These are phyloP conservation scores for Trachelus stipa DNA, from an alignment of 2,888 invertebrate species.

Conservation along the genomic window DNA sequence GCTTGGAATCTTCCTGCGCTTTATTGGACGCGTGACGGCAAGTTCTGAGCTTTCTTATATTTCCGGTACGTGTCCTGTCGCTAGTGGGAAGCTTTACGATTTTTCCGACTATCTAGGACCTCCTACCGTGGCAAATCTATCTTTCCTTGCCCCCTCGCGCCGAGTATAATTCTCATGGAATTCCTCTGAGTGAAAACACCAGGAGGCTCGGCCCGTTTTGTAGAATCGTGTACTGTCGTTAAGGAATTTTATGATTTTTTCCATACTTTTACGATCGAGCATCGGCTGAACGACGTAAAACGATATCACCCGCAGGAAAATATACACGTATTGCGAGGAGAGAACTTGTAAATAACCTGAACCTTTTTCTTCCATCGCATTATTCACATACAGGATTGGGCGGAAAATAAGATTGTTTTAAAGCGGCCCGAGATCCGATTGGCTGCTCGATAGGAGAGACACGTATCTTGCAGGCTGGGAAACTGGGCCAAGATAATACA, in stretches of 20 bases:
- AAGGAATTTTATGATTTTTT: too few species aligned
- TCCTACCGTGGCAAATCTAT: not conserved
- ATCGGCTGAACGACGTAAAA: too few species aligned
- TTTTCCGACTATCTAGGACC: not conserved
- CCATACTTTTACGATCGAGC: too few species aligned
- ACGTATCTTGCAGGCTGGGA: not conserved
- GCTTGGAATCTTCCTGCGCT: not conserved
- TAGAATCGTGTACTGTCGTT: too few species aligned
- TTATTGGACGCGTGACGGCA: not conserved
- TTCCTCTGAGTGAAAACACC: too few species aligned
- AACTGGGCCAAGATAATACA: conserved; percentile 25
- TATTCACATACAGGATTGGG: too few species aligned
- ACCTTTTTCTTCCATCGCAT: too few species aligned
- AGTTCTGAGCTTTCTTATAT: too few species aligned
- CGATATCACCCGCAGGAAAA: too few species aligned
- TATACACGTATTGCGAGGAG: too few species aligned
- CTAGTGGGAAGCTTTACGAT: not conserved
- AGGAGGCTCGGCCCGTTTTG: too few species aligned
- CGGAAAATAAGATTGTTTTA: not conserved
- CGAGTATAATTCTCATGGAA: not conserved
- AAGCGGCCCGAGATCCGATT: conserved; percentile 13
- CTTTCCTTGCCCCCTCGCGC: not conserved
- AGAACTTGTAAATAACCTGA: too few species aligned
- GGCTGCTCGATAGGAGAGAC: conserved; percentile 12
- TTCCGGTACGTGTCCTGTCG: not conserved